Conservation (phyloP, 2,797 vertebrate genomes). For the Danionella dracula region DNA sequence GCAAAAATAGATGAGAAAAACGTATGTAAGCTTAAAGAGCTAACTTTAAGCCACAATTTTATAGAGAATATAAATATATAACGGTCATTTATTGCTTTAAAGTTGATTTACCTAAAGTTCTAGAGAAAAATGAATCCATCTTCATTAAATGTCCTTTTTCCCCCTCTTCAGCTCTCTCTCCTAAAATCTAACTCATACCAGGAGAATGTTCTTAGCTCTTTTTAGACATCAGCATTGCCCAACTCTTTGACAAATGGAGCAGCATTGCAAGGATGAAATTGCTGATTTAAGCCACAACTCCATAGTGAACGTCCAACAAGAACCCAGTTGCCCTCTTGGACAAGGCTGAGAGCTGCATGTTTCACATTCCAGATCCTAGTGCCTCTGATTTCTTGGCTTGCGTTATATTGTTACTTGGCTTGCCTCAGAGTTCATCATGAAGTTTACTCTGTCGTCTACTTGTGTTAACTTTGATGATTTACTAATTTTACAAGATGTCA, state of each 20-base stretch:
- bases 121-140: too few relatives aligned
- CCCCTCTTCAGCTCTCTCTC: too few relatives aligned
- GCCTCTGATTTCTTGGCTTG: constrained; percentile 47
- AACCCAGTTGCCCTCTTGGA: constrained; percentile 21
- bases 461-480: constrained; percentile 50
- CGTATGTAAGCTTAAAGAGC: too few relatives aligned
- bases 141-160: too few relatives aligned
- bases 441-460: constrained; percentile 40
- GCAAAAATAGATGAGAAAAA: too few relatives aligned
- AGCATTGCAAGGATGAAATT: constrained; percentile 2
- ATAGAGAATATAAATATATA: too few relatives aligned
- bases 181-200: background rate
- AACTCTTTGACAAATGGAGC: constrained; percentile 4
- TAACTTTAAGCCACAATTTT: too few relatives aligned
- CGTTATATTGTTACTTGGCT: background rate
- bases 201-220: background rate
- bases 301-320: constrained; percentile 1
- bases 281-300: background rate
- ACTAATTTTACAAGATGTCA: too few relatives aligned
- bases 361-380: constrained; percentile 43
- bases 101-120: too few relatives aligned
- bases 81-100: too few relatives aligned
- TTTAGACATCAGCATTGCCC: background rate
- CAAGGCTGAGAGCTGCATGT: constrained; percentile 22
- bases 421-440: constrained; percentile 44